Evolutionary conservation across 2,797 vertebrate species (phyloP), one percentile per base, ranked within the genome.

Genomic region (Nothura maculosa): DNA sequence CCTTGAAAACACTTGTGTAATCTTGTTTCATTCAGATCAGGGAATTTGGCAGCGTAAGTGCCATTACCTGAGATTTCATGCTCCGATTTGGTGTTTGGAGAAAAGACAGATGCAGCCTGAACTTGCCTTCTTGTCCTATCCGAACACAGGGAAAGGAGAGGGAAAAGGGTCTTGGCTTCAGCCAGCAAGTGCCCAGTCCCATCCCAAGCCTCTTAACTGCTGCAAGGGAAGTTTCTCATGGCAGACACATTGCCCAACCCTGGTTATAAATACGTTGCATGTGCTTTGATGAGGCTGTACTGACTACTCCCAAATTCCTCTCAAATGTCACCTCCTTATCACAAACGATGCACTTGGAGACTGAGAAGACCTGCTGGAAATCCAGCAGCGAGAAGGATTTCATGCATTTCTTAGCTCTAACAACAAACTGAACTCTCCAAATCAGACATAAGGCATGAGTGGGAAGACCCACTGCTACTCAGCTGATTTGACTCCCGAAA

Each of bases 231-330:
- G 87, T 36, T 54, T 87, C 61, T 94, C 27, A 70, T 0, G 1
- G 67, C 36, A 92, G 62, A 84, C 22, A 30, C 52, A 61, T 47
- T 45, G 40, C 81, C 47, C 0, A 1, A 4, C 74, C 76, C 38
- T 67, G 76, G 55, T 73, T 83, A 93, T 17, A 94, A 87, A 92
- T 60, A 93, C 18, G 81, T 54, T 27, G 32, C 93, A 81, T 30
- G 14, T 9, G 69, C 13, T 55, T 79, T 58, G 70, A 68, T 63
- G 85, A 96, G 43, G 81, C 87, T 94, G 76, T 78, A 79, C 85
- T 91, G 88, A 94, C 85, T 87, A 87, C 22, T 84, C 82, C 60
- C 81, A 58, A 61, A 92, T 64, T 83, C 63, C 27, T 93, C 87
- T 81, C 48, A 92, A 72, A 78, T 67, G 66, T 78, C 80, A 91